phyloP scores from a whole-genome alignment of 2,113 vertebrate genomes.

The Nerophis lumbriciformis region DNA sequence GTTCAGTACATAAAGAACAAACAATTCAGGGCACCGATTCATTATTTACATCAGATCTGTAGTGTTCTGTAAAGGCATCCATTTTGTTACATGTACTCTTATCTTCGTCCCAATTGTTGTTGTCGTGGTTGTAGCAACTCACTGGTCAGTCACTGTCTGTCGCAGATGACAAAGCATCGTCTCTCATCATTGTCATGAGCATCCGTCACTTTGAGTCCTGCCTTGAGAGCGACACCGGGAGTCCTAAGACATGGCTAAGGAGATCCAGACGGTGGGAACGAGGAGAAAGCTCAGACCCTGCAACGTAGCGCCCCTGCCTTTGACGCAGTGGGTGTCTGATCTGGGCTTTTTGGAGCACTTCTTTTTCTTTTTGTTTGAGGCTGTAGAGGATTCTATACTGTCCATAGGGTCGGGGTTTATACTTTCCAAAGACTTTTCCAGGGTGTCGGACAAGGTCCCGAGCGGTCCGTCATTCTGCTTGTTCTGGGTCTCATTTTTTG shows the following conservation, averaged over 20 bases:
- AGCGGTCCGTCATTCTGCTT: conserved; percentile 91
- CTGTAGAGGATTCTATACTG: conserved; percentile 82
- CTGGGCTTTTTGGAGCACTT: conserved; percentile 93
- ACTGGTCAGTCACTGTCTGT: conserved; percentile 61
- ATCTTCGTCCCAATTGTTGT: conserved; percentile 54
- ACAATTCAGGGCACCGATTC: conserved; percentile 77
- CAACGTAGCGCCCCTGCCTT: conserved; percentile 57
- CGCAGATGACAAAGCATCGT: conserved; percentile 63
- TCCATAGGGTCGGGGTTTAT: conserved; percentile 80
- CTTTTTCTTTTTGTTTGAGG: conserved; percentile 88
- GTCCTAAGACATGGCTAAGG: conserved; percentile 73
- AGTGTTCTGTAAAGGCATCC: conserved; percentile 81
- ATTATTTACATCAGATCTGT: conserved; percentile 78
- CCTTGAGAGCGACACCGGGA: conserved; percentile 40
- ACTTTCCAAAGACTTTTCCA: conserved; percentile 81
- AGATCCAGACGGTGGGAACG: conserved; percentile 66
- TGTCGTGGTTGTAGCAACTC: conserved; percentile 50
- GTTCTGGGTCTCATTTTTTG: conserved; percentile 84
- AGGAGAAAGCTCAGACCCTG: conserved; percentile 55
- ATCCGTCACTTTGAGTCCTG: conserved; percentile 64
- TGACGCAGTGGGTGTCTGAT: conserved; percentile 88
- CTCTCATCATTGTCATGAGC: conserved; percentile 72
- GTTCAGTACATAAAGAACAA: conserved; percentile 79
- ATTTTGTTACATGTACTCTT: conserved; percentile 71
- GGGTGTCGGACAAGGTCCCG: conserved; percentile 85